A percentile compares a stretch with the other conserved stretches of the same genome.
phyloP scores from a whole-genome alignment of 2,888 invertebrate species.

The Nymphalis c-album region DNA sequence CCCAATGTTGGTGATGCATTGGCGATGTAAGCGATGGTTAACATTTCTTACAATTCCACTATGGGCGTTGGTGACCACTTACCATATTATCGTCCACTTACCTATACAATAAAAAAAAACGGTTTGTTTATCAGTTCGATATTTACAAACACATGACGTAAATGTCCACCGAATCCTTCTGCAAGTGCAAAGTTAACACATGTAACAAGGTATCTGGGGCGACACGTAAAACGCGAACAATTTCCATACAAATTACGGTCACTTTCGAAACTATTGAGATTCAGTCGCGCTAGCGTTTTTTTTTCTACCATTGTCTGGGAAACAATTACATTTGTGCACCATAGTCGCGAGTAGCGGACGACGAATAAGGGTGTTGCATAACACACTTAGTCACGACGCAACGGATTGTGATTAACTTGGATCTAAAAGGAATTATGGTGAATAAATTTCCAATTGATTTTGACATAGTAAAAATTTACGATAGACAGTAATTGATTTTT shows the following conservation, averaged over 20 bases:
- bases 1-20: no score
- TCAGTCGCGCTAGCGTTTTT: conserved; percentile 58
- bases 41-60: no score
- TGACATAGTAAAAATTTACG: conserved; percentile 39
- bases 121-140: not conserved
- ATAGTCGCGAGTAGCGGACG: conserved; percentile 16
- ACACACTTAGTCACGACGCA: conserved; percentile 55
- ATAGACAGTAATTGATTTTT: conserved; percentile 43
- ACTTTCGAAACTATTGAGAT: conserved; percentile 76
- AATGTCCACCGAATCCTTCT: conserved; percentile 28
- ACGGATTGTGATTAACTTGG: conserved; percentile 37
- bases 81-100: no score
- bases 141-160: conserved; percentile 23
- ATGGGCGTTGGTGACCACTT: no score
- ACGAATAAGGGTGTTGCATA: conserved; percentile 51
- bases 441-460: conserved; percentile 52
- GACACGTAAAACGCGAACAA: conserved; percentile 61
- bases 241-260: conserved; percentile 76
- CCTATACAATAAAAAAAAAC: no score
- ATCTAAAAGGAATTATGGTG: conserved; percentile 47
- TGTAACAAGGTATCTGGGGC: conserved; percentile 68
- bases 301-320: conserved; percentile 61
- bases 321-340: conserved; percentile 40
- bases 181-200: conserved; percentile 54
- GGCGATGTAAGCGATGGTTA: no score